Conservation (phyloP, 2,888 invertebrate genomes). For the Spisula solida region DNA sequence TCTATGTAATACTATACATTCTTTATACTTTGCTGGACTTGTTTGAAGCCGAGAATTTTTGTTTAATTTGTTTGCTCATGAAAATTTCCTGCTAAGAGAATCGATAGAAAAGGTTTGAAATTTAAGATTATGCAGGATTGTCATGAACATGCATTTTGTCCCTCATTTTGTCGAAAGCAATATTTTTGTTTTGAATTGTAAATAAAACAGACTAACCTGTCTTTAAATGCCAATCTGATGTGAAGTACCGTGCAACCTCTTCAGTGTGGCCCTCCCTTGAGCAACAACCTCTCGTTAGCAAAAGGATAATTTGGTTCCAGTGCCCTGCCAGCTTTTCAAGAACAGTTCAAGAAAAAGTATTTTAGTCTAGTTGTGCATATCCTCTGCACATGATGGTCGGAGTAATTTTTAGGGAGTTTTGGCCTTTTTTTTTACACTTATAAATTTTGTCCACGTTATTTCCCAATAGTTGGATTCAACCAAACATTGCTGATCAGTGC, state of each 20-base stretch:
- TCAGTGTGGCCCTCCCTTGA: too few species aligned
- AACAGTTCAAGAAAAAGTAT: too few species aligned
- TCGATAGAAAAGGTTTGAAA: not conserved
- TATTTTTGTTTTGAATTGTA: not conserved
- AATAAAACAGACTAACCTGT: not conserved
- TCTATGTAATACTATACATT: not conserved
- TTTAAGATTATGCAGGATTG: constrained; percentile 1
- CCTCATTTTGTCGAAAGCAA: not conserved
- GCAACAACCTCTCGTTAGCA: too few species aligned
- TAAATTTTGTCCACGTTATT: too few species aligned
- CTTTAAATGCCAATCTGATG: not conserved
- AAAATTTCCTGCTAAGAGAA: not conserved
- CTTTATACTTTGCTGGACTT: not conserved
- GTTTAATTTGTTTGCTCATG: not conserved
- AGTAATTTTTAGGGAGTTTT: too few species aligned
- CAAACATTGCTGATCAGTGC: too few species aligned
- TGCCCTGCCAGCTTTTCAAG: too few species aligned
- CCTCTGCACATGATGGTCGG: too few species aligned
- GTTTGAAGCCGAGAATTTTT: not conserved
- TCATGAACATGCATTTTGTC: not conserved
- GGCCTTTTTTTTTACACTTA: too few species aligned
- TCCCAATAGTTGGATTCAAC: too few species aligned
- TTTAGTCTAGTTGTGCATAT: too few species aligned
- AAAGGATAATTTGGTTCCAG: too few species aligned
- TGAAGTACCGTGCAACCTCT: not conserved